Percentiles rank a stretch among this genome's conserved stretches.
Conservation (phyloP, 2,113 vertebrate species). For the Ceyx melanurus region DNA sequence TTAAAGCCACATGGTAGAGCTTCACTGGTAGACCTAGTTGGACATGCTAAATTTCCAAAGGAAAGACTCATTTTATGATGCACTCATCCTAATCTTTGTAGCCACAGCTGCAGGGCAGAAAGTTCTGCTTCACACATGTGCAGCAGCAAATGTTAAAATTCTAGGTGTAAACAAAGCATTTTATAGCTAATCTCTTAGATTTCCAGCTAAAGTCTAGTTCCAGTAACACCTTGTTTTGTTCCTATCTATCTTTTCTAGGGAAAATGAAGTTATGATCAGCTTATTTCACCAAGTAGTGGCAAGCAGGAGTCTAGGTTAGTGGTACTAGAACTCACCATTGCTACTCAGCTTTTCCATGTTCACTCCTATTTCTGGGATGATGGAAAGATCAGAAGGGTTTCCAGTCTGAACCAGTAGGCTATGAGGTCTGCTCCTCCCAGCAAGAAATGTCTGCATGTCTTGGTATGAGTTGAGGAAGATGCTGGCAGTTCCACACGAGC, state of each 20-base stretch:
- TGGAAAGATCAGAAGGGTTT: slow-evolving; percentile 84
- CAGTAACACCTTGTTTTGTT: neutral
- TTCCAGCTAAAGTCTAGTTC: neutral
- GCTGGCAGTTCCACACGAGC: slow-evolving; percentile 81
- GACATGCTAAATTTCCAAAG: neutral
- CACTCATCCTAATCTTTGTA: neutral
- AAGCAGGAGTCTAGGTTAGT: neutral
- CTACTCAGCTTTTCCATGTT: slow-evolving; percentile 51
- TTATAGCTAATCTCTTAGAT: neutral
- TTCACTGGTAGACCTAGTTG: neutral
- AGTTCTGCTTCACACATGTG: neutral
- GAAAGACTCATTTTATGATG: neutral
- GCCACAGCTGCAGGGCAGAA: neutral
- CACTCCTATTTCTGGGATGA: slow-evolving; percentile 80
- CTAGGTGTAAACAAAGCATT: neutral
- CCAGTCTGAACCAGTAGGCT: slow-evolving; percentile 75
- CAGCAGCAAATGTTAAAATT: neutral
- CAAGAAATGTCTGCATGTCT: slow-evolving; percentile 67
- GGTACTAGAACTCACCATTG: slow-evolving; percentile 41
- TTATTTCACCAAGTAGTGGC: neutral
- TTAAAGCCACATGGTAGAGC: neutral
- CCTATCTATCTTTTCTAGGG: neutral
- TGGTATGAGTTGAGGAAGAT: slow-evolving; percentile 74
- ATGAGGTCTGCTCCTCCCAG: slow-evolving; percentile 71
- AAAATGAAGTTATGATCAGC: neutral